Conservation (phyloP, 2,797 vertebrate species). For the Myripristis jacobus region DNA sequence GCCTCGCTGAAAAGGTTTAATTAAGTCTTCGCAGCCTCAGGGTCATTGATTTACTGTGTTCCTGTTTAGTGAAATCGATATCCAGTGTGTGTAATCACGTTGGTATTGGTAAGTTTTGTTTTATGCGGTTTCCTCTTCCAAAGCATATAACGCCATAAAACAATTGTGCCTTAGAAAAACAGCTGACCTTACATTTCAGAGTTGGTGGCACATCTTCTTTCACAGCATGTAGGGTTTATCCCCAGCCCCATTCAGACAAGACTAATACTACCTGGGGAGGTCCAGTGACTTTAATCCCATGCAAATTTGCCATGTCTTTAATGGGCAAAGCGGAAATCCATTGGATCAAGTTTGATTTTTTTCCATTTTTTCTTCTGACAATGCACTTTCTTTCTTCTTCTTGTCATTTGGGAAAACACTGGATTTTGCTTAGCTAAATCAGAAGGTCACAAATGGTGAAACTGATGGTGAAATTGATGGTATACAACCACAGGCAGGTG, state of each 20-base stretch:
- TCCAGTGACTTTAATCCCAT: neutral
- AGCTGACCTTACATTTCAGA: neutral
- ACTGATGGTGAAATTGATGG: too few species aligned
- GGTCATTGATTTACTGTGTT: constrained; percentile 52
- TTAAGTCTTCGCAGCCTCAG: constrained; percentile 33
- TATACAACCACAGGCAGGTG: too few species aligned
- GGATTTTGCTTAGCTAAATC: too few species aligned
- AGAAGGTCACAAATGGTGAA: too few species aligned
- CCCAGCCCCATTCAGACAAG: neutral
- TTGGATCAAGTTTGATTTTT: too few species aligned
- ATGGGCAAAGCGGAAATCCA: neutral
- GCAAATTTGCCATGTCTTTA: neutral
- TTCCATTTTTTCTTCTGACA: too few species aligned
- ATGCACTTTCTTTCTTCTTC: too few species aligned
- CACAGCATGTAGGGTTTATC: neutral
- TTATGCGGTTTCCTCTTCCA: constrained; percentile 5
- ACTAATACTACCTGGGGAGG: neutral
- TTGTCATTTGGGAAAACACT: too few species aligned
- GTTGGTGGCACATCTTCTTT: constrained; percentile 10
- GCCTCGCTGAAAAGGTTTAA: constrained; percentile 25
- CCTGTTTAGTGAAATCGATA: constrained; percentile 26
- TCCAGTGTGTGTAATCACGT: constrained; percentile 36
- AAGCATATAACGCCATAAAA: constrained; percentile 15
- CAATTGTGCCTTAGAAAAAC: neutral
- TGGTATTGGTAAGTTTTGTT: constrained; percentile 44